Percentiles rank a stretch among this genome's conserved stretches.
These are phyloP conservation scores for Selene dorsalis DNA, from an alignment of 2,797 vertebrate species.

Conservation along the genomic window DNA sequence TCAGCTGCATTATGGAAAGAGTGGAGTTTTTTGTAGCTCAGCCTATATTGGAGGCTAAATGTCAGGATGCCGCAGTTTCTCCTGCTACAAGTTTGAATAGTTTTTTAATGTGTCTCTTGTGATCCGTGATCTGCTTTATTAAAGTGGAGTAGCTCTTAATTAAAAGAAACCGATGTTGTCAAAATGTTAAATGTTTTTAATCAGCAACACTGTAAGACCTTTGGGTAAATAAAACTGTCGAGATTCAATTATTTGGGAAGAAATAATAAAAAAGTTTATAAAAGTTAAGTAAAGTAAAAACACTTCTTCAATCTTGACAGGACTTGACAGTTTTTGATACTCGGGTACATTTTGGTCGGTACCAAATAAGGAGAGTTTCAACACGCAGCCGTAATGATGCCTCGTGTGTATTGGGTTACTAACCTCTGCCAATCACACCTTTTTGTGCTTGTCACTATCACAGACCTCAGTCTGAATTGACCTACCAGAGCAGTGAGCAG, in stretches of 20 bases:
- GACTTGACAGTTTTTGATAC: neutral
- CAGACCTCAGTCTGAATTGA: slow-evolving; percentile 36
- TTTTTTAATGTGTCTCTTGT: neutral
- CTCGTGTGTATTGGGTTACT: slow-evolving; percentile 3
- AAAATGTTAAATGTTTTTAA: neutral
- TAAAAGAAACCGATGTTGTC: neutral
- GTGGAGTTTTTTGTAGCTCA: neutral
- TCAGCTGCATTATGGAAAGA: neutral
- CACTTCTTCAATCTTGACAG: too few relatives aligned
- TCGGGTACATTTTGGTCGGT: neutral
- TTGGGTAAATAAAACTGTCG: neutral
- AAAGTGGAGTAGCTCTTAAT: neutral
- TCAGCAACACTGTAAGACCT: neutral
- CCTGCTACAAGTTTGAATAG: neutral
- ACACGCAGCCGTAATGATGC: neutral
- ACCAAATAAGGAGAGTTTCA: neutral
- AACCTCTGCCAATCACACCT: slow-evolving; percentile 20
- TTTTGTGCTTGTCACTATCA: slow-evolving; percentile 30
- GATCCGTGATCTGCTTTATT: neutral
- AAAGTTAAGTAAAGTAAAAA: neutral
- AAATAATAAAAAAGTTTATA: neutral
- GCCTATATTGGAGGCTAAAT: neutral
- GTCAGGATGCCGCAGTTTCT: neutral
- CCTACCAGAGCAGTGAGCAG: slow-evolving; percentile 26
- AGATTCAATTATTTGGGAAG: neutral